Percentiles rank a stretch among this genome's conserved stretches.
Conservation (phyloP, 2,888 invertebrate species). For the Xestia ashworthii region DNA sequence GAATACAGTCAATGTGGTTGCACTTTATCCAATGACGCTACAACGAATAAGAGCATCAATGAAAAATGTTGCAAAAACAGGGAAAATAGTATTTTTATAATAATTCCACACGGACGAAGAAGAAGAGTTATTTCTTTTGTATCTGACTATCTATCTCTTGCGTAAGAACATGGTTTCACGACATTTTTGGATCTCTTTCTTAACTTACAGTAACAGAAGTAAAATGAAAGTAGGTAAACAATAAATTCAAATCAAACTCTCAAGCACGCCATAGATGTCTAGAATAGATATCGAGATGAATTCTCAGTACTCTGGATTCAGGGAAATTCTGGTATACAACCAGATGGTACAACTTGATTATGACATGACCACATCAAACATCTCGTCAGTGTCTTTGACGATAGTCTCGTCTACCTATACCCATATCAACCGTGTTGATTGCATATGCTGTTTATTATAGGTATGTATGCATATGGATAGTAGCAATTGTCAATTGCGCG, state of each 20-base stretch:
- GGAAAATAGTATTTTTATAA: too few relatives aligned
- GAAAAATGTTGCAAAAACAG: too few relatives aligned
- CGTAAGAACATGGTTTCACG: not conserved
- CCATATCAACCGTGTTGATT: not conserved
- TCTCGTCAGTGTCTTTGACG: not conserved
- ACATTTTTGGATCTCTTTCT: not conserved
- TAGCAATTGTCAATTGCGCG: not conserved
- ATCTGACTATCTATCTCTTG: not conserved
- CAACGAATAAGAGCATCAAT: too few relatives aligned
- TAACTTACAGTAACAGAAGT: too few relatives aligned
- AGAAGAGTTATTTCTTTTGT: too few relatives aligned
- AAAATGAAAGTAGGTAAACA: not conserved
- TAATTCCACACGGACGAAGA: too few relatives aligned
- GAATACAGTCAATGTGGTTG: too few relatives aligned
- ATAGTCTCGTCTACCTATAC: not conserved
- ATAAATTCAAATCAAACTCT: not conserved
- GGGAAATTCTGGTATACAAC: not conserved
- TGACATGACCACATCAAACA: conserved; percentile 29
- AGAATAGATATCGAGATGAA: not conserved
- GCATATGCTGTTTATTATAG: not conserved
- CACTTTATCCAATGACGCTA: too few relatives aligned
- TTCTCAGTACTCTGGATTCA: not conserved
- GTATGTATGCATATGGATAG: not conserved
- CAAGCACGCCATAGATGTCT: not conserved
- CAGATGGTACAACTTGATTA: conserved; percentile 30